Evolutionary conservation across 2,113 vertebrate genomes (phyloP).

Genomic region (Aythya baeri): DNA sequence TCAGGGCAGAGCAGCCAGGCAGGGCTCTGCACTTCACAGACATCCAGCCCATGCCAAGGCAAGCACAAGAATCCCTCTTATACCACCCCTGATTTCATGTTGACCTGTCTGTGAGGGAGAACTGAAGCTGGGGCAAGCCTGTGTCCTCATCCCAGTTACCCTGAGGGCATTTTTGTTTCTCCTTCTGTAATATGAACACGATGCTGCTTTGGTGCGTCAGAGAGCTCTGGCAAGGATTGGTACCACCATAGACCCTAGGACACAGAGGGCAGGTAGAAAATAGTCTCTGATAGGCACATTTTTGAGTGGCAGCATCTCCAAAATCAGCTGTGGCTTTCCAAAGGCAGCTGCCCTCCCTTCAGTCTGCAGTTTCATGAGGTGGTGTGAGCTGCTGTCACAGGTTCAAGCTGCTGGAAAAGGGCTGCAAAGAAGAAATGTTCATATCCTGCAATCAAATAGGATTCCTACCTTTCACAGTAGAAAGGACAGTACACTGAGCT

Average conservation of each 20-base stretch:
- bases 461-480: background rate
- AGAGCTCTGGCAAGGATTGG: background rate
- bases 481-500: background rate
- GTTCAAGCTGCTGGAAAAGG: background rate
- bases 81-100: fast-evolving
- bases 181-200: background rate
- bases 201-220: fast-evolving
- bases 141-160: fast-evolving
- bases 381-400: background rate
- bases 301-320: background rate
- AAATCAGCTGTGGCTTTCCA: background rate
- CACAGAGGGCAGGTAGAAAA: background rate
- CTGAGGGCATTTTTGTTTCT: background rate
- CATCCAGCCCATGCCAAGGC: background rate
- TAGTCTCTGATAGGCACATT: background rate
- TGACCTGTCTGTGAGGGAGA: fast-evolving
- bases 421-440: background rate
- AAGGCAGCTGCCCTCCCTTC: background rate
- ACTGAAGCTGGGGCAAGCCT: fast-evolving
- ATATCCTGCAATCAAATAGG: background rate
- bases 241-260: background rate
- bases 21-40: background rate
- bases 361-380: fast-evolving
- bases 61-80: fast-evolving
- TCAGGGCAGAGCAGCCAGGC: background rate